Percentiles rank a stretch among this genome's conserved stretches.
Conservation (phyloP, 2,113 vertebrate genomes). For the Silurus asotus region DNA sequence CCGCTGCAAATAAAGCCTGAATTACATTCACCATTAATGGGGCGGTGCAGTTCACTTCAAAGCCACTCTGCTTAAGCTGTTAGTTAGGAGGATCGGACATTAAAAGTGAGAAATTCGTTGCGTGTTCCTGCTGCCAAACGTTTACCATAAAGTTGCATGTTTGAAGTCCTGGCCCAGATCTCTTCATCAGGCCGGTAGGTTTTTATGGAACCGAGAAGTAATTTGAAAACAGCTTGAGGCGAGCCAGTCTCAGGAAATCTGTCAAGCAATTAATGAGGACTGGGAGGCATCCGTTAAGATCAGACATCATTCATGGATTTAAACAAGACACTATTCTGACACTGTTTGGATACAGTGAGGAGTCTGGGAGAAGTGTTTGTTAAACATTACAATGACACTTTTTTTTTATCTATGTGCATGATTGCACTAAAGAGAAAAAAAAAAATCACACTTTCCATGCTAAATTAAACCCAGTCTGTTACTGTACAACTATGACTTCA, state of each 20-base stretch:
- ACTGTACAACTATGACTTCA: constrained; percentile 39
- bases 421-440: background rate
- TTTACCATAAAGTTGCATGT: constrained; percentile 70
- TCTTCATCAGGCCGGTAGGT: constrained; percentile 61
- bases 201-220: constrained; percentile 61
- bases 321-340: constrained; percentile 37
- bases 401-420: constrained; percentile 2
- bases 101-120: constrained; percentile 68
- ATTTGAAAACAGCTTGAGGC: constrained; percentile 64
- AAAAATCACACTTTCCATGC: constrained; percentile 39
- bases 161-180: constrained; percentile 70
- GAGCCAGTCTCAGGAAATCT: constrained; percentile 57
- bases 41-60: constrained; percentile 67
- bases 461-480: constrained; percentile 46
- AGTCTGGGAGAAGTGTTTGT: constrained; percentile 7
- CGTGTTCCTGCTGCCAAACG: constrained; percentile 60
- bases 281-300: constrained; percentile 56
- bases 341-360: constrained; percentile 12
- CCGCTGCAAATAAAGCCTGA: constrained; percentile 62
- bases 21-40: constrained; percentile 71
- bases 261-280: constrained; percentile 45
- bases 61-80: constrained; percentile 65
- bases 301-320: constrained; percentile 59
- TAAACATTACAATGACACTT: background rate
- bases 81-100: constrained; percentile 65